Base-by-base conservation (phyloP, 1,140 invertebrate genomes). In the Cotesia vestalis region DNA sequence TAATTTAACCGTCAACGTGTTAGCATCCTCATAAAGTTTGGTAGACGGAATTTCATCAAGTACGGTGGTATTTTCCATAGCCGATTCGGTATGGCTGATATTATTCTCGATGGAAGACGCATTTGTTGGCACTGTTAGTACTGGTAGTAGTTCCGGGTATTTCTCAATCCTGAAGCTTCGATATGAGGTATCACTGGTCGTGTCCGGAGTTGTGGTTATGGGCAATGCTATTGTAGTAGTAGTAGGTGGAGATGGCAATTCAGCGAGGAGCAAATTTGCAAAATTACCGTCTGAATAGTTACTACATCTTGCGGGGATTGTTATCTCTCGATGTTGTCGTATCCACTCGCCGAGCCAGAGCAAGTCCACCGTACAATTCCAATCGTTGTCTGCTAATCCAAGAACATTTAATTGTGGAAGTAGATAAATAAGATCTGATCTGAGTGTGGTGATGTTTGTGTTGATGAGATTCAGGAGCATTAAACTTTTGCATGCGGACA, bases 381-480 rank as follows among this genome's bases (percentile, higher is more conserved):
- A 88, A 12, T 86, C 83, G 78, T 93, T 93, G 1, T 89, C 90
- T 46, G 87, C 83, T 20, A 93, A 78, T 75, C 89, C 84, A 1
- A 94, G 78, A 5, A 85, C 83, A 60, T 88, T 88, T 62, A 95
- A 78, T 76, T 93, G 90, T 0, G 92, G 91, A 52, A 95, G 88
- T 76, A 91, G 90, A 74, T 90, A 90, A 34, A 91, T 84, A 17
- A 95, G 84, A 79, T 94, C 92, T 46, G 89, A 88, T 73, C 91
- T 87, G 11, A 95, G 84, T 34, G 85, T 88, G 36, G 89, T 88
- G 68, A 95, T 86, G 73, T 90, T 88, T 40, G 89, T 89, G 71
- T 88, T 85, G 64, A 91, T 89, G 51, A 96, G 81, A 82, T 95
- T 91, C 14, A 96, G 84, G 73, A 91, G 89, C 73, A 90, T 87